phyloP scores from a whole-genome alignment of 2,797 vertebrate species.

The Tiaroga cobitis region DNA sequence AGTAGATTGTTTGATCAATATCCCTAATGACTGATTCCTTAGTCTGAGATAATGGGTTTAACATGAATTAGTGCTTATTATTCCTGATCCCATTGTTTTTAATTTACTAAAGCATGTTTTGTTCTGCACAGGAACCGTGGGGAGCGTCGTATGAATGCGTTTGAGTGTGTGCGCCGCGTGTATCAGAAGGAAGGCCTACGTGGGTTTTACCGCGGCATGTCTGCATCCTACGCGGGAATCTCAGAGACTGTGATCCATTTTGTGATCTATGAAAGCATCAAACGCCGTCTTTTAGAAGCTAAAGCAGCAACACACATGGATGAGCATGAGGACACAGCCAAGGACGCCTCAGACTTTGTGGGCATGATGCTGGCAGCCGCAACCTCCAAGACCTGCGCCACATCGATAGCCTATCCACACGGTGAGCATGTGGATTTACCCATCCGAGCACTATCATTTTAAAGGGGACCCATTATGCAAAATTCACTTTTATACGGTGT shows the following conservation, averaged over 20 bases:
- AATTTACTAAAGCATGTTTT: not conserved
- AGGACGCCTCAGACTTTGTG: constrained; percentile 91
- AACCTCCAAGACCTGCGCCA: constrained; percentile 96
- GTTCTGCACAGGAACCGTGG: constrained; percentile 83
- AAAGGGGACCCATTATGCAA: not conserved
- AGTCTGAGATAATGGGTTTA: not conserved
- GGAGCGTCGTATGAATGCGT: constrained; percentile 89
- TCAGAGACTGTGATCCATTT: constrained; percentile 99
- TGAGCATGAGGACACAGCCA: constrained; percentile 84
- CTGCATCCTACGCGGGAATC: constrained; percentile 96
- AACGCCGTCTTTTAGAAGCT: constrained; percentile 85
- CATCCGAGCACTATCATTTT: not conserved
- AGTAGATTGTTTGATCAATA: not conserved
- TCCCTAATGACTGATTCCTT: not conserved
- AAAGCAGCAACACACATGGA: constrained; percentile 86
- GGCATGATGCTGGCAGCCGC: constrained; percentile 98
- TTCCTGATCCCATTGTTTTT: not conserved
- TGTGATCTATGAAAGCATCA: constrained; percentile 98
- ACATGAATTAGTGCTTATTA: not conserved
- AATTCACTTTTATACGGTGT: not conserved
- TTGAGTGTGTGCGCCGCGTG: constrained; percentile 90
- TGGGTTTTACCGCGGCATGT: constrained; percentile 98
- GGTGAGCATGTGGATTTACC: constrained; percentile 74
- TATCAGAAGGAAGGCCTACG: constrained; percentile 90
- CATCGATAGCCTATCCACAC: constrained; percentile 94